These are phyloP conservation scores for Drosophila quadrilineata DNA, from an alignment of 1,140 invertebrate species.

Conservation along the genomic window DNA sequence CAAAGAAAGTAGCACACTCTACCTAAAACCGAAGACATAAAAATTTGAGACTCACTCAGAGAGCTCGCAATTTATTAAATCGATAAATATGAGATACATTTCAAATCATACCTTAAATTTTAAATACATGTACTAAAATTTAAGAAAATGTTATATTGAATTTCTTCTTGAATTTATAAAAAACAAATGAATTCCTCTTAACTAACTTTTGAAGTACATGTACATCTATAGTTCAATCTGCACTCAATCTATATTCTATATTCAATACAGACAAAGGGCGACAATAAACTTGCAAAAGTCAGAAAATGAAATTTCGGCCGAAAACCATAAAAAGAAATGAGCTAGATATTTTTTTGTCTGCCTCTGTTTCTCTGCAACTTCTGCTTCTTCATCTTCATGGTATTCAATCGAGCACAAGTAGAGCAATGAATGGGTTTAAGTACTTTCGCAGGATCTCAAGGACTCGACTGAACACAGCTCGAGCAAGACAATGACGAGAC, in stretches of 20 bases:
- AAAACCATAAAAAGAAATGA: conserved; percentile 60
- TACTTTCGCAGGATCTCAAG: conserved; percentile 5
- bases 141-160: conserved; percentile 1
- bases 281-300: conserved; percentile 54
- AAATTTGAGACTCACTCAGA: conserved; percentile 14
- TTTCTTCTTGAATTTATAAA: no score
- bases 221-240: no score
- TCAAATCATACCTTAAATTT: conserved; percentile 1
- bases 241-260: no score
- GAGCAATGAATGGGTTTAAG: conserved; percentile 40
- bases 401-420: conserved; percentile 35
- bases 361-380: background rate
- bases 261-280: conserved; percentile 23
- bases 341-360: conserved; percentile 37
- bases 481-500: conserved; percentile 43
- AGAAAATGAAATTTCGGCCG: conserved; percentile 52
- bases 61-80: conserved; percentile 66
- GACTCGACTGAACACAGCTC: conserved; percentile 7
- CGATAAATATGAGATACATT: conserved; percentile 54
- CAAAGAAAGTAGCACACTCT: conserved; percentile 37
- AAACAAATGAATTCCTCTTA: no score
- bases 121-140: background rate
- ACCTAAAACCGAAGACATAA: conserved; percentile 60
- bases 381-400: conserved; percentile 1
- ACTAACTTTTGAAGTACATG: no score